Base-by-base conservation (phyloP, 2,888 invertebrate genomes). In the Tipula confusa region DNA sequence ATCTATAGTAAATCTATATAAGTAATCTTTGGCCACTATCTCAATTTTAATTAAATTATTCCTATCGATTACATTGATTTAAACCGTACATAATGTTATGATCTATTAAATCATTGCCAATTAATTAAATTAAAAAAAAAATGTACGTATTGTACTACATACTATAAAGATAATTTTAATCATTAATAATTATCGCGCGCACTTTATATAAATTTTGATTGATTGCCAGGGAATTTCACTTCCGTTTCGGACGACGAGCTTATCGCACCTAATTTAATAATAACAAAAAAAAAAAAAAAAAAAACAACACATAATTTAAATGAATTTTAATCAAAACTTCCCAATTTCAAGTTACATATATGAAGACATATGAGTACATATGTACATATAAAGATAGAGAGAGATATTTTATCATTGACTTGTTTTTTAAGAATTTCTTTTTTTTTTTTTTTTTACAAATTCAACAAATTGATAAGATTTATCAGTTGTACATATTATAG, bases 81-180 rank as follows among this genome's bases (percentile, higher is more conserved):
- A 48, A 15, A 48, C 48, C 48, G 15, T 18, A 7, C 15, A 18
- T 6, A 48, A 18, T 48, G 18, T 48, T 15, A 48, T 9, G 18
- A 48, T 13, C 18, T 48, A 18, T 48, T 18, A 18, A 11, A 38
- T 38, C 38, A 18, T 48, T 18, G 48, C 18, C 18, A 48, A 48
- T 48, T 48, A 48, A 48, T 48, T 33, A 33, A 33, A 33, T 33
- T 48, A 48, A 48, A 48, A 18, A 48, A 48, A 48, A 48, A 18
- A 18, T 7, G 48, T 48, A 48, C 48, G 13, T 38, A 38, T 11
- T 38, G 13, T 38, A 38, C 38, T 48, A 18, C 18, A 48, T 48
- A 48, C 48, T 48, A 48, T 48, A 48, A 48, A 48, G 48, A 48
- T 48, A 48, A 48, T 48, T 48, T 48, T 48, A 48, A 48, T 48